Conservation (phyloP, 2,888 invertebrate genomes). For the Leptarthrus brevirostris region DNA sequence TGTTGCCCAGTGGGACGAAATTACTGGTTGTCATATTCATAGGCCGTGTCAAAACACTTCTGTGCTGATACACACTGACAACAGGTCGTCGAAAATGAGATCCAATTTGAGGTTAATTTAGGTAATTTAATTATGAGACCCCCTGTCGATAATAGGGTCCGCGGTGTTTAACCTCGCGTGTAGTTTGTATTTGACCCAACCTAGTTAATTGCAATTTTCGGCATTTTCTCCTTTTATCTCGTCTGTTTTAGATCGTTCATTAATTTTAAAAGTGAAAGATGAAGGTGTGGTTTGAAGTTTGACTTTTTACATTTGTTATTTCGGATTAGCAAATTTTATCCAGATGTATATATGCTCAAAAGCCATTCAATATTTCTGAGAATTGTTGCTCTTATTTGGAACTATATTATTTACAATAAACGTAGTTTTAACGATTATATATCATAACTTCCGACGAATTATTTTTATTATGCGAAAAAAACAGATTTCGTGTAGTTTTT, state of each 20-base stretch:
- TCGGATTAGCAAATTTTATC: too few species aligned
- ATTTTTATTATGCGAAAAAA: too few species aligned
- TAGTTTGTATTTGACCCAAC: background rate
- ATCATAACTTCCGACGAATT: too few species aligned
- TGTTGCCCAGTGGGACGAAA: conserved; percentile 20
- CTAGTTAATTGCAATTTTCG: conserved; percentile 18
- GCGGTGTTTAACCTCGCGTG: conserved; percentile 14
- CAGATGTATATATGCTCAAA: too few species aligned
- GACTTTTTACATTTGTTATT: too few species aligned
- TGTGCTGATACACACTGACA: background rate
- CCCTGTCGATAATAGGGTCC: conserved; percentile 16
- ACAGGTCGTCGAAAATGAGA: conserved; percentile 15
- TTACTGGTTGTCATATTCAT: conserved; percentile 26
- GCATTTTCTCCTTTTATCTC: background rate
- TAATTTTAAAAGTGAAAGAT: conserved; percentile 35
- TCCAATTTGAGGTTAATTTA: conserved; percentile 35
- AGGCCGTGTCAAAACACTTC: conserved; percentile 40
- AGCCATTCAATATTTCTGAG: too few species aligned
- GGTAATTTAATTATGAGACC: conserved; percentile 37
- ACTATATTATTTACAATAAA: too few species aligned
- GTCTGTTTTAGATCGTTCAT: conserved; percentile 28
- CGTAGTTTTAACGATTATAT: too few species aligned
- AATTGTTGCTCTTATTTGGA: too few species aligned
- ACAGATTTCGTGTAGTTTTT: too few species aligned
- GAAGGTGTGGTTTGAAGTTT: background rate